Percentiles rank a stretch among this genome's conserved stretches.
These are phyloP conservation scores for Oryctes rhinoceros DNA, from an alignment of 1,140 invertebrate genomes.

Conservation along the genomic window DNA sequence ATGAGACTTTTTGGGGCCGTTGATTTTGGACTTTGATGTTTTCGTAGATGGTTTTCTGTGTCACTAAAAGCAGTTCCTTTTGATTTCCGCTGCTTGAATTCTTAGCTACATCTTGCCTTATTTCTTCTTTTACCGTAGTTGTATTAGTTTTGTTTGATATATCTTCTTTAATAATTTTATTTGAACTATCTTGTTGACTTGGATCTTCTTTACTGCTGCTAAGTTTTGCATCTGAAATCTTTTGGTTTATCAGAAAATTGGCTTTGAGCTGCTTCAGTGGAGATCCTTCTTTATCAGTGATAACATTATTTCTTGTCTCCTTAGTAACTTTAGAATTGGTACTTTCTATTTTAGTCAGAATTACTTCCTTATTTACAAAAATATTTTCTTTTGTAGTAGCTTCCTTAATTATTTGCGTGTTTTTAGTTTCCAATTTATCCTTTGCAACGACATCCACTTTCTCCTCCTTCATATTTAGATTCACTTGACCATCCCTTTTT, in stretches of 20 bases:
- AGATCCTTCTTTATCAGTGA: not conserved
- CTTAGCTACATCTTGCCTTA: slow-evolving; percentile 42
- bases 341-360: not conserved
- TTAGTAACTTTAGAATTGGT: no score
- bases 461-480: not conserved
- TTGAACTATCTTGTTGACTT: not conserved
- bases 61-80: slow-evolving; percentile 49
- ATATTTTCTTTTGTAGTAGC: not conserved
- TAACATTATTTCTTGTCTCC: no score
- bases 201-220: not conserved
- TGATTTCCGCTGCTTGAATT: not conserved
- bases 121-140: not conserved
- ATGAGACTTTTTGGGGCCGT: slow-evolving; percentile 57
- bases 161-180: slow-evolving; percentile 23
- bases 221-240: no score
- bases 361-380: not conserved
- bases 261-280: not conserved
- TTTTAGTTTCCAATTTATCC: not conserved
- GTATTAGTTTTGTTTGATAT: not conserved
- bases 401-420: not conserved
- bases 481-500: not conserved
- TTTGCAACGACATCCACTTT: not conserved
- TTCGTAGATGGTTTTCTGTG: slow-evolving; percentile 56
- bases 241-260: no score
- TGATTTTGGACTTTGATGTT: slow-evolving; percentile 57